These are phyloP conservation scores for Tridacna crocea DNA, from an alignment of 2,888 invertebrate genomes.

Conservation along the genomic window DNA sequence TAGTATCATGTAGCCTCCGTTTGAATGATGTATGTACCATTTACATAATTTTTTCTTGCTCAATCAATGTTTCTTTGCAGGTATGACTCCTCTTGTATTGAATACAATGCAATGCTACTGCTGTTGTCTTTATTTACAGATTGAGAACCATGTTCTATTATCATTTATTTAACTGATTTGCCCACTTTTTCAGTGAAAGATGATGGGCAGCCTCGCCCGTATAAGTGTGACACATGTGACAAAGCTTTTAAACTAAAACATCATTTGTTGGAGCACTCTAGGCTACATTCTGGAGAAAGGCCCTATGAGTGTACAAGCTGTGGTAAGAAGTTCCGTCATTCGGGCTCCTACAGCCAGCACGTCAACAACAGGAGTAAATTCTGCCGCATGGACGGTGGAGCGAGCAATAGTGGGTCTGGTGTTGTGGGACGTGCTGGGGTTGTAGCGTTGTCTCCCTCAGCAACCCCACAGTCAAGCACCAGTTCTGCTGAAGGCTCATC, in stretches of 20 bases:
- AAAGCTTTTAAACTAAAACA: constrained; percentile 73
- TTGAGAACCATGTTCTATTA: too few relatives aligned
- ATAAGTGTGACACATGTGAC: constrained; percentile 70
- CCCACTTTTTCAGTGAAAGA: constrained; percentile 57
- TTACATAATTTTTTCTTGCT: too few relatives aligned
- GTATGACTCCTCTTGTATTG: too few relatives aligned
- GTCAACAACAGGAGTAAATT: constrained; percentile 65
- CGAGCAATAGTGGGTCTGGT: not conserved
- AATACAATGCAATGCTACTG: too few relatives aligned
- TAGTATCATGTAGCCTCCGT: too few relatives aligned
- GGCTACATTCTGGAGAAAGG: constrained; percentile 70
- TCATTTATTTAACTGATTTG: too few relatives aligned
- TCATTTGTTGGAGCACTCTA: constrained; percentile 70
- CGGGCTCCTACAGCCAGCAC: constrained; percentile 72
- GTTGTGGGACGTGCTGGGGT: not conserved
- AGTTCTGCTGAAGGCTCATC: constrained; percentile 44
- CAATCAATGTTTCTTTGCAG: too few relatives aligned
- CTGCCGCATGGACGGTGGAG: constrained; percentile 41
- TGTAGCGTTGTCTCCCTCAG: constrained; percentile 29
- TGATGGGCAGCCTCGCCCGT: constrained; percentile 65
- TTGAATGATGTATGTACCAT: too few relatives aligned
- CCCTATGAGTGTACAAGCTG: constrained; percentile 67
- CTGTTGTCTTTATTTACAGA: too few relatives aligned
- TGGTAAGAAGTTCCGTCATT: constrained; percentile 71
- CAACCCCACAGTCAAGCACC: constrained; percentile 35